Conservation (phyloP, 2,113 vertebrate species). For the Taurulus bubalis region DNA sequence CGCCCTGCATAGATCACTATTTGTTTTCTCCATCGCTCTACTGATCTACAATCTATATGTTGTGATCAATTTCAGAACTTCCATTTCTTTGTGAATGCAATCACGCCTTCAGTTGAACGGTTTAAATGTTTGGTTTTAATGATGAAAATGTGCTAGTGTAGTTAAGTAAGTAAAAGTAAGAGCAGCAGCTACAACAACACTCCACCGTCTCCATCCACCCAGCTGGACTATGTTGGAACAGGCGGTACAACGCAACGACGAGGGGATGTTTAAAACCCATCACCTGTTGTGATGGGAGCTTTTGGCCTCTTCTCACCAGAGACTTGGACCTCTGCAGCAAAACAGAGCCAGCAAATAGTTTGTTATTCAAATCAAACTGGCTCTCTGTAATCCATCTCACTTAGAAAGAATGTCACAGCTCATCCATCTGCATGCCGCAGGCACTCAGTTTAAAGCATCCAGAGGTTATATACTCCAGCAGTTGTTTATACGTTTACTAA, state of each 20-base stretch:
- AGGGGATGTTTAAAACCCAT: slow-evolving; percentile 12
- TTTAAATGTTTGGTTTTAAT: background rate
- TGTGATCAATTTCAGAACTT: too few species aligned
- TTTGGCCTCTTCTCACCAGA: slow-evolving; percentile 19
- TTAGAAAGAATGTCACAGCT: slow-evolving; percentile 66
- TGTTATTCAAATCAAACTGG: slow-evolving; percentile 68
- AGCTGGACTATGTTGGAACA: slow-evolving; percentile 10
- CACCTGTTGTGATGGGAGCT: slow-evolving; percentile 29
- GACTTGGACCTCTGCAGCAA: slow-evolving; percentile 36
- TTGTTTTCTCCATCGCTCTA: background rate
- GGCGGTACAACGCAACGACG: background rate
- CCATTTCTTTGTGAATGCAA: background rate
- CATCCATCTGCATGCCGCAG: slow-evolving; percentile 34
- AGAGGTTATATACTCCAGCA: slow-evolving; percentile 28
- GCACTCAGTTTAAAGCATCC: slow-evolving; percentile 46
- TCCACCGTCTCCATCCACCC: background rate
- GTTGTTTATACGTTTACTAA: slow-evolving; percentile 46
- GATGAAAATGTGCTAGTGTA: background rate
- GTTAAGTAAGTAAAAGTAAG: background rate
- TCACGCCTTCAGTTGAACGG: background rate
- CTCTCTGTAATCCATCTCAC: slow-evolving; percentile 71
- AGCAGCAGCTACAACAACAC: background rate
- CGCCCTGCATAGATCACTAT: background rate
- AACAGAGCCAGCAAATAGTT: slow-evolving; percentile 39
- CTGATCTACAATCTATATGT: background rate